Evolutionary conservation across 2,113 vertebrate genomes (phyloP).

Genomic region (Rhizomys pruinosus): DNA sequence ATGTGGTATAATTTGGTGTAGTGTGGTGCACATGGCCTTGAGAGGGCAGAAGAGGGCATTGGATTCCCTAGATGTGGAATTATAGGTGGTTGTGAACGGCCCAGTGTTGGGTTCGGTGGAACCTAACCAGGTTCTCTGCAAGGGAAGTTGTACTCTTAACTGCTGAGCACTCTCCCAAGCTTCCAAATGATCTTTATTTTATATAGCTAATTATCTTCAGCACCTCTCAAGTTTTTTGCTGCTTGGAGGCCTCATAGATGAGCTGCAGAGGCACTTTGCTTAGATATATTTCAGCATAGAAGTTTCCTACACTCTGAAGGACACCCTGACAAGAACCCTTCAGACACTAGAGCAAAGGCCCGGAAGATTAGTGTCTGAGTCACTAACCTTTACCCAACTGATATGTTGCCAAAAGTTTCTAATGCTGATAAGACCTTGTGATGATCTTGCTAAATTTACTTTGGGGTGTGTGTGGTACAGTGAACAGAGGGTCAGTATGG

Average conservation of each 20-base stretch:
- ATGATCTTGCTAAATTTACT: constrained; percentile 46
- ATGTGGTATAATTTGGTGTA: too few relatives aligned
- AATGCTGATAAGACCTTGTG: constrained; percentile 45
- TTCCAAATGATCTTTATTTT: not conserved
- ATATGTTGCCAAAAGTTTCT: constrained; percentile 27
- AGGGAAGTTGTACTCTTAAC: not conserved
- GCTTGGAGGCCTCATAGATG: not conserved
- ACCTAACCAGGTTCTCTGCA: too few relatives aligned
- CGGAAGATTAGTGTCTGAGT: not conserved
- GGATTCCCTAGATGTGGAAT: too few relatives aligned
- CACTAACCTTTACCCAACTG: constrained; percentile 59
- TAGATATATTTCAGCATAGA: not conserved
- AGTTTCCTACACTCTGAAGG: not conserved
- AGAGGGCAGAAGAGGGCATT: too few relatives aligned
- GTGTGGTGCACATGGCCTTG: too few relatives aligned
- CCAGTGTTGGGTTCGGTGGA: too few relatives aligned
- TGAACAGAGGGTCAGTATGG: constrained; percentile 29
- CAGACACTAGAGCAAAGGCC: not conserved
- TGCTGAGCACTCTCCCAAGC: not conserved
- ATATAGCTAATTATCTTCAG: constrained; percentile 38
- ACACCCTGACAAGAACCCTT: not conserved
- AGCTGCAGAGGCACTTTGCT: not conserved
- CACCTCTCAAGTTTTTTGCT: not conserved
- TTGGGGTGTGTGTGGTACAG: constrained; percentile 19
- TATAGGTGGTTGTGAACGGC: too few relatives aligned